Percentiles rank a stretch among this genome's conserved stretches.
These are phyloP conservation scores for Plutella xylostella DNA, from an alignment of 2,888 invertebrate genomes.

Conservation along the genomic window DNA sequence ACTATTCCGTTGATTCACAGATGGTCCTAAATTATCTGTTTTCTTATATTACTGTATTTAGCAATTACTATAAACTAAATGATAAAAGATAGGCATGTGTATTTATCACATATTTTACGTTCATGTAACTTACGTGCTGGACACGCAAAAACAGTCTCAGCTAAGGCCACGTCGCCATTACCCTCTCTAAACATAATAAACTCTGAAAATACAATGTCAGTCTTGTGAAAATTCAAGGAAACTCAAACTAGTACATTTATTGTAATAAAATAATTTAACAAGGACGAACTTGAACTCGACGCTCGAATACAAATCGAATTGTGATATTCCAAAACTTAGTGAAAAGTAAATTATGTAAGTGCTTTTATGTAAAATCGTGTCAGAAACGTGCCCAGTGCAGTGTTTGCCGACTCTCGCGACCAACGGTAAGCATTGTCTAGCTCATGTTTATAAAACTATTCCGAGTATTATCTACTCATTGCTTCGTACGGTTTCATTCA, in stretches of 20 bases:
- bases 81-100: no score
- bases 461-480: not conserved
- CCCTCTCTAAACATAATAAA: not conserved
- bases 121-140: no score
- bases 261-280: not conserved
- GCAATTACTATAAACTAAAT: no score
- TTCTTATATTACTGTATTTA: no score
- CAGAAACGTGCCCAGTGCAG: no score
- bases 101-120: no score
- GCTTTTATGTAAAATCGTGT: not conserved
- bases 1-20: no score
- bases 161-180: not conserved
- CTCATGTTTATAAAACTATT: not conserved
- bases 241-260: not conserved
- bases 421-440: not conserved
- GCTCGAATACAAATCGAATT: not conserved
- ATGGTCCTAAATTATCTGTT: no score
- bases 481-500: not conserved
- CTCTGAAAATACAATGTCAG: not conserved
- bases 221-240: not conserved
- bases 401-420: no score
- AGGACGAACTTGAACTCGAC: no score
- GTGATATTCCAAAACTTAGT: not conserved
- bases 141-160: not conserved
- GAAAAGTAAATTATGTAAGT: not conserved